Evolutionary conservation across 2,888 invertebrate genomes (phyloP), one percentile per base, ranked within the genome.

Genomic region (Torymus auratus): DNA sequence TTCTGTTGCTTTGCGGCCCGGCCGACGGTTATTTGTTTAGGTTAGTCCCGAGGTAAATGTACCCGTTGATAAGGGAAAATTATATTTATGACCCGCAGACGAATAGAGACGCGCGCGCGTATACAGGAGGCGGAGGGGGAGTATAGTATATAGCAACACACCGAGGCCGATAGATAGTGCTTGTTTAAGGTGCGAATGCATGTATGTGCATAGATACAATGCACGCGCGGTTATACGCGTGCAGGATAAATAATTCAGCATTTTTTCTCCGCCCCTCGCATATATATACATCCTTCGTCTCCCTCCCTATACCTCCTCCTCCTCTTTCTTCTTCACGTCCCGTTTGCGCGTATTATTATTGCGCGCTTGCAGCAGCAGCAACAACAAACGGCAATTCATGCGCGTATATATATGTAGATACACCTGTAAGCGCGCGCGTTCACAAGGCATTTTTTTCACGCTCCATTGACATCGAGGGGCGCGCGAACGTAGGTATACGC

Each of bases 21-120:
- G 3, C 80, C 83, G 52, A 82, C 69, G 78, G 75, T 82, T 82
- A 83, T 83, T 83, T 82, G 81, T 81, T 82, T 82, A 75, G 82
- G 77, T 81, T 78, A 80, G 75, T 75, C 68, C 81, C 78, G 84
- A 82, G 82, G 78, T 75, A 78, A 78, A 78, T 71, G 73, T 60
- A 64, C 75, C 28, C 79, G 80, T 82, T 83, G 85, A 85, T 85
- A 83, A 85, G 85, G 81, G 81, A 82, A 83, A 83, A 83, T 84
- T 81, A 83, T 83, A 85, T 83, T 84, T 84, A 84, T 83, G 83
- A 81, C 83, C 64, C 28, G 28, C 62, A 60, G 78, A 67, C 81
- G 73, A 81, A 58, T 78, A 69, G 73, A 64, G 28, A 28, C 28
- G 28, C 28, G 7, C 20, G 20, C 20, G 20, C 20, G n/a, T n/a